Evolutionary conservation across 2,888 invertebrate species (phyloP).

Genomic region (Leuctra nigra): DNA sequence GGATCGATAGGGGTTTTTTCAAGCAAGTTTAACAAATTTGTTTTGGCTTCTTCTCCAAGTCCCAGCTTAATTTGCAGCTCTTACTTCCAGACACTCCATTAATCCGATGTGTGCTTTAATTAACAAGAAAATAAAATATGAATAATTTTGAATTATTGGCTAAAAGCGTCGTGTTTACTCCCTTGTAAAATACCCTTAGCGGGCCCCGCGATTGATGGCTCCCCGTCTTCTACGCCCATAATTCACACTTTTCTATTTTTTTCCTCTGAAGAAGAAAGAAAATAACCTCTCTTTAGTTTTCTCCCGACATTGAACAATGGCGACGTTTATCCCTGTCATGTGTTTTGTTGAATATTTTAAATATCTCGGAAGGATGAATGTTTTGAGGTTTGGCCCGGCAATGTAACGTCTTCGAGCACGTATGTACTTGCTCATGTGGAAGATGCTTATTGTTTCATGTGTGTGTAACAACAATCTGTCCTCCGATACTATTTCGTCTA

Average conservation of each 20-base stretch:
- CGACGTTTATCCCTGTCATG: constrained; percentile 23
- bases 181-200: not conserved
- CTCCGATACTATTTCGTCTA: no score
- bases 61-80: no score
- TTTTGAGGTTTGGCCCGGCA: not conserved
- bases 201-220: not conserved
- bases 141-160: not conserved
- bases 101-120: no score
- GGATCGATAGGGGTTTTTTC: no score
- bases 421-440: no score
- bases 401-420: no score
- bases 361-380: constrained; percentile 1
- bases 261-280: not conserved
- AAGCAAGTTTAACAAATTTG: no score
- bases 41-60: no score
- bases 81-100: no score
- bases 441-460: no score
- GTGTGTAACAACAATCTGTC: no score
- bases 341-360: constrained; percentile 20
- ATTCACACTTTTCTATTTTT: not conserved
- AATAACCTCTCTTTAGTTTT: constrained; percentile 16
- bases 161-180: not conserved
- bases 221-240: not conserved
- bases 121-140: not conserved
- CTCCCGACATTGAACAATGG: constrained; percentile 22